Base-by-base conservation (phyloP, 2,113 vertebrate genomes). In the Nannospalax galili region DNA sequence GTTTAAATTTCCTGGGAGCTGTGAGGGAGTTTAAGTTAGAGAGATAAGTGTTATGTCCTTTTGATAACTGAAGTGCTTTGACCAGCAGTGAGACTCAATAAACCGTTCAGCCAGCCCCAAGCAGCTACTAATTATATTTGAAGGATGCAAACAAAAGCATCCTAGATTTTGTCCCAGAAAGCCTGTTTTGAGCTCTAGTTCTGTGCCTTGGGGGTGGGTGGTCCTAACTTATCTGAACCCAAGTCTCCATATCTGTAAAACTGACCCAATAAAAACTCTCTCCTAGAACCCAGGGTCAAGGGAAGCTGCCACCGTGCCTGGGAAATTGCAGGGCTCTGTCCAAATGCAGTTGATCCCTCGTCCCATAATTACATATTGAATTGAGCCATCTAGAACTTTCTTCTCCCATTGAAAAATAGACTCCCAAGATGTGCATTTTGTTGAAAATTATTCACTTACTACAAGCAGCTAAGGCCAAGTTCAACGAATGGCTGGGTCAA, bases 401-500 rank as follows among this genome's bases (percentile, higher is more conserved):
- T 92, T 91, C 82, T 94, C 67, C 67, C 10, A 9, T 3, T 69
- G 37, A 87, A 28, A 70, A 85, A 77, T 24, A 8, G 24, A 40
- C 67, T 45, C 35, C 35, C 20, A 40, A 88, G 42, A 1, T 17
- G 3, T n/a, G 58, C 2, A 3, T 90, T 88, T 95, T 72, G 58
- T 77, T 95, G 92, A 58, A 77, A 90, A 70, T 48, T 48, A 58
- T 64, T 78, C 37, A 1, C 67, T 67, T 88, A 69, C 65, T 69
- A 1, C n/a, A 79, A 77, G 45, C 82, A 69, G 22, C 79, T 24
- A 75, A 42, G 74, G 88, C 92, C 92, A 85, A 91, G 62, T n/a
- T 92, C 82, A 73, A 7, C 96, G 96, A 95, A 67, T 84, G 84
- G n/a, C 28, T 62, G 72, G 30, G 28, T 58, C 84, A 62, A 30